Base-by-base conservation (phyloP, 2,888 invertebrate genomes). In the Xanthia togata region DNA sequence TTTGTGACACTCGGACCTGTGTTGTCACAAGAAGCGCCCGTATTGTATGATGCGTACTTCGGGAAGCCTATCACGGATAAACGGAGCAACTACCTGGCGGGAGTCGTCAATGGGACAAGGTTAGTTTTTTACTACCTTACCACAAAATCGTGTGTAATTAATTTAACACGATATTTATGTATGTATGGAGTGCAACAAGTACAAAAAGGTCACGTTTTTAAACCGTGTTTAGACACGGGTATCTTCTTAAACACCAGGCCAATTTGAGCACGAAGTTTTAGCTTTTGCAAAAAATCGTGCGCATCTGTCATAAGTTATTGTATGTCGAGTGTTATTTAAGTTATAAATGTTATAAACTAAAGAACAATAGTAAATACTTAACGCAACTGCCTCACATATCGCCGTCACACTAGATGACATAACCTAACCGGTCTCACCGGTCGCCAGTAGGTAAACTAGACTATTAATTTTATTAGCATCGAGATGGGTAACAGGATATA, bases 41-140 rank as follows among this genome's bases (percentile, higher is more conserved):
- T 87, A 6, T 23, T 90, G 9, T 91, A 90, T 50, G 91, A 91
- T 63, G 89, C 91, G 23, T 91, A 88, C 79, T 91, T 91, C 31
- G 91, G 89, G 12, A 89, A 88, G 68, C 90, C 91, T 0, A 38
- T 91, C 26, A 82, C 87, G 0, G 75, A 74, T 6, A 87, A 82
- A 12, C 86, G 91, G 4, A 83, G 64, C 9, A 70, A 65, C 55
- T 88, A 79, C 63, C 76, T 91, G 53, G 71, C 70, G 1, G 79
- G 76, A 20, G 77, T 83, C 9, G 72, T 62, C 0, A 90, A 90
- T 60, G 86, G 81, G 20, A 89, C 84, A 8, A 82, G 79, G 90
- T 90, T 68, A 79, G 83, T 77, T 44, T 14, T 11, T 62, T 31
- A 35, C 60, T 23, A 8, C 20, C 8, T 44, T n/a, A 35, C n/a